These are phyloP conservation scores for Hetaerina americana DNA, from an alignment of 1,140 invertebrate genomes.

Conservation along the genomic window DNA sequence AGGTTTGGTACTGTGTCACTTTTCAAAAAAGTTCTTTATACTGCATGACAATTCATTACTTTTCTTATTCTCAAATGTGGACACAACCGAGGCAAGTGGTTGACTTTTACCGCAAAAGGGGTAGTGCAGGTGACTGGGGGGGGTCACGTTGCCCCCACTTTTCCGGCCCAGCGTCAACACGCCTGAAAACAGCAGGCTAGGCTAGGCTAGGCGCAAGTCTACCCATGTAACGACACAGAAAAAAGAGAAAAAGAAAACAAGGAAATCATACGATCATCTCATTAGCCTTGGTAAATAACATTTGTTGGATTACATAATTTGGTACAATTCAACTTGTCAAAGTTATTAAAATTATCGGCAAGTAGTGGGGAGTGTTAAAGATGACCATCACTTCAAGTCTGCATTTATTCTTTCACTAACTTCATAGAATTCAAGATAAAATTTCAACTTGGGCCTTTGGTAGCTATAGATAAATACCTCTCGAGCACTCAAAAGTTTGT, in stretches of 20 bases:
- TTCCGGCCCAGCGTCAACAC: slow-evolving; percentile 5
- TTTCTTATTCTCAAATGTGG: background rate
- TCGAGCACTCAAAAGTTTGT: too few species aligned
- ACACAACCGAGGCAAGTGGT: slow-evolving; percentile 9
- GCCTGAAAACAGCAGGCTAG: slow-evolving; percentile 11
- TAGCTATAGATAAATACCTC: too few species aligned
- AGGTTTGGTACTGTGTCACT: background rate
- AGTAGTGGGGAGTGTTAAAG: too few species aligned
- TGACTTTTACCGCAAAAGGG: slow-evolving; percentile 15
- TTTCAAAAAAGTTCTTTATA: background rate
- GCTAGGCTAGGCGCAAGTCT: slow-evolving; percentile 14
- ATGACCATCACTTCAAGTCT: background rate
- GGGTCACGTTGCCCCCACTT: slow-evolving; percentile 15
- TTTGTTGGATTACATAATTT: too few species aligned
- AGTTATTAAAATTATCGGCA: too few species aligned
- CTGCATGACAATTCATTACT: background rate
- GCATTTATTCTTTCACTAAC: background rate
- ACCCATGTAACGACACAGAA: slow-evolving; percentile 17
- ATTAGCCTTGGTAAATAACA: background rate
- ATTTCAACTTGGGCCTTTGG: too few species aligned
- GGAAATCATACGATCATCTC: slow-evolving; percentile 4
- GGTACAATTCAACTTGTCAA: too few species aligned
- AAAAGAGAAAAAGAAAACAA: slow-evolving; percentile 16
- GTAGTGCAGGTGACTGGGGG: slow-evolving; percentile 12
- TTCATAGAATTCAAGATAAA: too few species aligned